Base-by-base conservation (phyloP, 2,888 invertebrate genomes). In the Pachycephus smyrnensis region DNA sequence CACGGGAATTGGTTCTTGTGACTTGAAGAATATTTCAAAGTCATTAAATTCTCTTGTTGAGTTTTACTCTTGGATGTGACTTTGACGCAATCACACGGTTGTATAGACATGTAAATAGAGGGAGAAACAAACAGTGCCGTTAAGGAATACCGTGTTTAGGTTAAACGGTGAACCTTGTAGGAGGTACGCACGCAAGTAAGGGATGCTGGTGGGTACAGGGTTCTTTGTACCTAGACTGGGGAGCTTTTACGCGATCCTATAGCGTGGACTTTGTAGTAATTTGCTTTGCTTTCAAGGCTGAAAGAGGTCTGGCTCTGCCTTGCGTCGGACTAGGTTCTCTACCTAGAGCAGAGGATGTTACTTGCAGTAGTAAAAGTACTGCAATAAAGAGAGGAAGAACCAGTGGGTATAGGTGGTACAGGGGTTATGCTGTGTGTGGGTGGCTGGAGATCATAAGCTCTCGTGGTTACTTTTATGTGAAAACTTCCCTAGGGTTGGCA, bases 211-310 rank as follows among this genome's bases (percentile, higher is more conserved):
- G 55, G 37, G 30, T 37, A 74, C 30, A 40, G 15, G 31, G 33
- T 80, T 81, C 81, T 83, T 80, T 78, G 80, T 78, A 77, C 78
- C 76, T 78, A 77, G 74, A 69, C 76, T 69, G 36, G 71, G 73
- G 77, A 82, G 84, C 82, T 85, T 86, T 86, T 82, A 83, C 83
- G 77, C 79, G 80, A 80, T 69, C 75, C 68, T 71, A 74, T 69
- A 75, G 75, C 74, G 76, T 77, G 81, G 84, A 82, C 80, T 84
- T 82, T 81, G 81, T 78, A 77, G 83, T 86, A 86, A 86, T 84
- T 84, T 83, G 83, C 85, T 86, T 85, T 85, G 81, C 84, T 84
- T 84, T 82, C 81, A 80, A 78, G 83, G 81, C 82, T 84, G 82
- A 85, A 84, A 83, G 83, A 83, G 84, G 82, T 84, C 82, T 36